These are phyloP conservation scores for Apteryx mantelli DNA, from an alignment of 2,113 vertebrate genomes.

Conservation along the genomic window DNA sequence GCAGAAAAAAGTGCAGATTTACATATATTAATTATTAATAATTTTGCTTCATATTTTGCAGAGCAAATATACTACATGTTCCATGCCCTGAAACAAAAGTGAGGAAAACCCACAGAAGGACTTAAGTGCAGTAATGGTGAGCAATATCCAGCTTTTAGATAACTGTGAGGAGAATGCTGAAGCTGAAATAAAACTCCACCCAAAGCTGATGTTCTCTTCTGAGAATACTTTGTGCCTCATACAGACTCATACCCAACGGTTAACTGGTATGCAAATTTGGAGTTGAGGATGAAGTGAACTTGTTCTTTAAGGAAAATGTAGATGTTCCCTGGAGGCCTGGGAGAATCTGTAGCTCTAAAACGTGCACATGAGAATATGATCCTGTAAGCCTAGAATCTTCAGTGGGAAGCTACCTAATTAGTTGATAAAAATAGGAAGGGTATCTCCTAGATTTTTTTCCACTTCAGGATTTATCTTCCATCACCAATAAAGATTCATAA, in stretches of 20 bases:
- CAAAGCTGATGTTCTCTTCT: neutral
- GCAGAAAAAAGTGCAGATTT: neutral
- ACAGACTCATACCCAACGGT: neutral
- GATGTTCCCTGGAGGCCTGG: neutral
- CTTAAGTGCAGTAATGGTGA: neutral
- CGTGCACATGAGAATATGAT: neutral
- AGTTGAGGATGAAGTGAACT: neutral
- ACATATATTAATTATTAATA: neutral
- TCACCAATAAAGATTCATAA: neutral
- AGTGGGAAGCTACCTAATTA: neutral
- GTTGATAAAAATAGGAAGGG: neutral
- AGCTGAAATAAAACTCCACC: neutral
- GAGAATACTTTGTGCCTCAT: neutral
- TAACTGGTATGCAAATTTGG: neutral
- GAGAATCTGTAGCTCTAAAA: neutral
- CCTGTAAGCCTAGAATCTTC: neutral
- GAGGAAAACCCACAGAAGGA: too few relatives aligned
- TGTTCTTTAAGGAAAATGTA: neutral
- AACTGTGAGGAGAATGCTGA: neutral
- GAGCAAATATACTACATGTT: neutral
- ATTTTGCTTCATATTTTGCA: neutral
- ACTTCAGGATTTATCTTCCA: neutral
- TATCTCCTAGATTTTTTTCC: neutral
- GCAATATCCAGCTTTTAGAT: neutral
- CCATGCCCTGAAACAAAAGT: neutral